phyloP scores from a whole-genome alignment of 2,888 invertebrate species.

The Nasonia oneida region DNA sequence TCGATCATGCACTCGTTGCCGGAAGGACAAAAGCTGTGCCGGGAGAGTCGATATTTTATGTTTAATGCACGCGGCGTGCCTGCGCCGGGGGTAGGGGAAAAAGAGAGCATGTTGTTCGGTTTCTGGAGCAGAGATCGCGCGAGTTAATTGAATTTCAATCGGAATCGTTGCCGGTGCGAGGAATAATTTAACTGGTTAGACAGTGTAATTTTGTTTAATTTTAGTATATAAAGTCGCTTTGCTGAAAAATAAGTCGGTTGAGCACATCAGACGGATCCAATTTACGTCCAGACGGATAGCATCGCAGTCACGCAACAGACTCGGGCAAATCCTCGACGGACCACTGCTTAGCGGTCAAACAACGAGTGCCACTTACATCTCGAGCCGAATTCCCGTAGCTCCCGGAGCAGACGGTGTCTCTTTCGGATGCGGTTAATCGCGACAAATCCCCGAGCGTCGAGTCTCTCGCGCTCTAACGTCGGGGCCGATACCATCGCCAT shows the following conservation, averaged over 20 bases:
- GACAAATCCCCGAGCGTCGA: conserved; percentile 41
- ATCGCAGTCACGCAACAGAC: background rate
- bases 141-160: too few species aligned
- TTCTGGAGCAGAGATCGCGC: too few species aligned
- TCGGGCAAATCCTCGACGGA: background rate
- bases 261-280: too few species aligned
- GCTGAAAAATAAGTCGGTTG: too few species aligned
- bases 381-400: background rate
- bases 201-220: too few species aligned
- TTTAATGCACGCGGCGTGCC: too few species aligned
- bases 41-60: background rate
- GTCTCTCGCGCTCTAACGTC: background rate
- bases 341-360: conserved; percentile 4
- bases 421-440: conserved; percentile 38
- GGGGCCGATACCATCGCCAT: background rate
- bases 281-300: background rate
- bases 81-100: too few species aligned
- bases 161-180: too few species aligned
- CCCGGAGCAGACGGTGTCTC: background rate
- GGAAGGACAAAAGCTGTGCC: background rate
- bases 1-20: background rate
- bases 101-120: too few species aligned
- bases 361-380: background rate
- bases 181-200: too few species aligned
- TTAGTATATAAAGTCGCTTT: too few species aligned